A percentile compares a stretch with the other conserved stretches of the same genome.
Conservation (phyloP, 2,113 vertebrate species). For the Clarias gariepinus region DNA sequence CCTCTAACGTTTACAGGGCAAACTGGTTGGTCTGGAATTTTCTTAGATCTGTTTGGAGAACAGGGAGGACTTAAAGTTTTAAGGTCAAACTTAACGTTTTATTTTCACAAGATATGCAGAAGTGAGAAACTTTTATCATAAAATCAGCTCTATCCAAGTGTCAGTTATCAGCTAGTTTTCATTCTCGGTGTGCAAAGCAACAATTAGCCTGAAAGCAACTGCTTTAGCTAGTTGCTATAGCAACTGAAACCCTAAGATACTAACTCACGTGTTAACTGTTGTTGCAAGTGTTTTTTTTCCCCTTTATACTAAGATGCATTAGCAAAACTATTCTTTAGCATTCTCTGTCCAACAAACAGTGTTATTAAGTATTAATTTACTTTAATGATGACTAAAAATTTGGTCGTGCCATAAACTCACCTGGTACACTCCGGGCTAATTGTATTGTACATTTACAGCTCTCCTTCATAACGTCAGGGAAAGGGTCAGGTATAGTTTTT, state of each 20-base stretch:
- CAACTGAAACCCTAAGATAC: too few relatives aligned
- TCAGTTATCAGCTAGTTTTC: too few relatives aligned
- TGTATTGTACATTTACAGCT: constrained; percentile 78
- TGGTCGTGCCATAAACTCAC: constrained; percentile 63
- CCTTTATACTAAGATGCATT: background rate
- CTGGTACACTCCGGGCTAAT: constrained; percentile 79
- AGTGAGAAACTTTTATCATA: background rate
- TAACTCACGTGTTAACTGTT: background rate
- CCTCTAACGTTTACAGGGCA: too few relatives aligned
- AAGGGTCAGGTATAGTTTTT: constrained; percentile 81
- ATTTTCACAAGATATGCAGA: background rate
- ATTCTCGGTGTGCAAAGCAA: too few relatives aligned
- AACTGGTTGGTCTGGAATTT: too few relatives aligned
- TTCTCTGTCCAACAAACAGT: background rate
- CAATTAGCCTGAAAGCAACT: too few relatives aligned
- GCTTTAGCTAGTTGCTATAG: too few relatives aligned
- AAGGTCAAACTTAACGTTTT: background rate
- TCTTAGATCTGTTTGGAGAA: too few relatives aligned
- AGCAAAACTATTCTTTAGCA: background rate
- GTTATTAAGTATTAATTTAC: background rate
- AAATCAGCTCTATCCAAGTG: background rate
- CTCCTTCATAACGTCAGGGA: constrained; percentile 86
- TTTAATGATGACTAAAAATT: background rate
- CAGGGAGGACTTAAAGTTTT: too few relatives aligned
- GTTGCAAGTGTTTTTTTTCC: background rate